These are phyloP conservation scores for Chunga burmeisteri DNA, from an alignment of 2,113 vertebrate genomes.

Conservation along the genomic window DNA sequence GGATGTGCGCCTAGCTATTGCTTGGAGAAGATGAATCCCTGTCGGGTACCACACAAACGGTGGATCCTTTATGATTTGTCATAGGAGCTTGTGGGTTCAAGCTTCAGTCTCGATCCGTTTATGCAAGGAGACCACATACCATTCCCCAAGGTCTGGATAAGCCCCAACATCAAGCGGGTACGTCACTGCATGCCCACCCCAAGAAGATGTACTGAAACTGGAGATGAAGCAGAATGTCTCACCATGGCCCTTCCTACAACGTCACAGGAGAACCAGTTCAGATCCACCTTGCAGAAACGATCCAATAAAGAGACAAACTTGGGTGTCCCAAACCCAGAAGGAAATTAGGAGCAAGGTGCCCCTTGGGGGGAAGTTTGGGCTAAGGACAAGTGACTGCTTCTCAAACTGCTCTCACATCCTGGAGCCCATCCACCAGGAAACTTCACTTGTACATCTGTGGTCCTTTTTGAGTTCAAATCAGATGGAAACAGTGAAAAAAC, in stretches of 20 bases:
- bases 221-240: neutral
- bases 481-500: neutral
- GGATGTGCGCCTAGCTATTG: neutral
- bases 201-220: neutral
- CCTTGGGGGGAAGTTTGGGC: neutral
- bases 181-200: fast-evolving
- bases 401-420: neutral
- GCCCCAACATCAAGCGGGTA: neutral
- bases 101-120: neutral
- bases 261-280: neutral
- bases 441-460: neutral
- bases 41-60: too few relatives aligned
- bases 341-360: neutral
- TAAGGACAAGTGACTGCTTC: neutral
- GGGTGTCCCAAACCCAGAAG: neutral
- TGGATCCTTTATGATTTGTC: neutral
- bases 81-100: neutral
- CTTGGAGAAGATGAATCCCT: neutral
- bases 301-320: neutral
- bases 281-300: neutral
- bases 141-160: neutral
- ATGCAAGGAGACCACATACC: neutral
- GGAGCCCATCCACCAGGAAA: neutral
- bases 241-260: too few relatives aligned
- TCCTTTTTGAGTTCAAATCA: neutral